A percentile compares a stretch with the other conserved stretches of the same genome.
These are phyloP conservation scores for Sebastes nivosus DNA, from an alignment of 2,797 vertebrate species.

Conservation along the genomic window DNA sequence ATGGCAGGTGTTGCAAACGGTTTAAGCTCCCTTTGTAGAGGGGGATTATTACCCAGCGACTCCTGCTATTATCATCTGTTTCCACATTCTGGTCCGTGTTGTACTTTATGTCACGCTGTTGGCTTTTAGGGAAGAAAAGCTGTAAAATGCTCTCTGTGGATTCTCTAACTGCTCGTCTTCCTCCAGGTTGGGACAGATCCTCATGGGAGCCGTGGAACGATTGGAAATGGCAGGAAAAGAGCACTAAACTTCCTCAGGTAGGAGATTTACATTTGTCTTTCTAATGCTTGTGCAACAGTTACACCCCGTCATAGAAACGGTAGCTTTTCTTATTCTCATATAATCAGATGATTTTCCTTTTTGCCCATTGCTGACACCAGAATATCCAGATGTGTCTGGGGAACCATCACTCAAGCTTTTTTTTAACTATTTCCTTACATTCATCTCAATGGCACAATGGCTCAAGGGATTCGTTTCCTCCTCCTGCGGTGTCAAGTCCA, in stretches of 20 bases:
- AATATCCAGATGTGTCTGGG: not conserved
- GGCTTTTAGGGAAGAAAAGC: conserved; percentile 1
- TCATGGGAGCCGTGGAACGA: conserved; percentile 32
- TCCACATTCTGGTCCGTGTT: conserved; percentile 4
- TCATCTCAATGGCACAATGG: conserved; percentile 49
- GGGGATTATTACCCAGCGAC: not conserved
- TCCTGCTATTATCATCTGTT: conserved; percentile 15
- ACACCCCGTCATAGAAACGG: not conserved
- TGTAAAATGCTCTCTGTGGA: not conserved
- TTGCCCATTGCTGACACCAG: not conserved
- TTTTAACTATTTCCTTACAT: conserved; percentile 27
- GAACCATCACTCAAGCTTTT: not conserved
- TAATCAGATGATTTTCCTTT: not conserved
- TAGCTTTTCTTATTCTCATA: not conserved
- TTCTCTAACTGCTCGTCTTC: conserved; percentile 22
- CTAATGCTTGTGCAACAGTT: not conserved
- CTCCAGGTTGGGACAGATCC: conserved; percentile 48
- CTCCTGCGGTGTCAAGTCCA: conserved; percentile 50
- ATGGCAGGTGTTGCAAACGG: conserved; percentile 17
- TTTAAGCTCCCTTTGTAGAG: conserved; percentile 1
- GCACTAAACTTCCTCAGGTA: conserved; percentile 48
- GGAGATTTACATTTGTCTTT: not conserved
- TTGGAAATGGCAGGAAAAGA: conserved; percentile 27
- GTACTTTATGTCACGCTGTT: not conserved
- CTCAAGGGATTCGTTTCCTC: conserved; percentile 39